These are phyloP conservation scores for Sebastes taczanowskii DNA, from an alignment of 2,797 vertebrate species.

Conservation along the genomic window DNA sequence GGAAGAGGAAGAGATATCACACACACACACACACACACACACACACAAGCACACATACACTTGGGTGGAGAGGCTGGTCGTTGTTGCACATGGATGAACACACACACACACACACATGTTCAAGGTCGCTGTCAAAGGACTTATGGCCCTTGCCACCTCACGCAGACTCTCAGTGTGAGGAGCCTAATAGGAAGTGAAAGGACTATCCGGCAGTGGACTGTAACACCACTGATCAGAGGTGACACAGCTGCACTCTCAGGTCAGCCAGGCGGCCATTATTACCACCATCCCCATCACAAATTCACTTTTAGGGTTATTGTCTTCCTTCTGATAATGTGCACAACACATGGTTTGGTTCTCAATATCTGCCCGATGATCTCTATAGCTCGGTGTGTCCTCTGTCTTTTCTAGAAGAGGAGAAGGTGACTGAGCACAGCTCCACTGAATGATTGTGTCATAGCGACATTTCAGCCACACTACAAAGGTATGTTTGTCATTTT, in stretches of 20 bases:
- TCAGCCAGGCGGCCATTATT: constrained; percentile 66
- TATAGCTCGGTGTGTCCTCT: constrained; percentile 24
- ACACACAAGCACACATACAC: constrained; percentile 28
- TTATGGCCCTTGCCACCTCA: constrained; percentile 67
- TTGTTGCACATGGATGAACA: constrained; percentile 25
- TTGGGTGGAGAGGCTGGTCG: constrained; percentile 4
- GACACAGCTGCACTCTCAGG: constrained; percentile 68
- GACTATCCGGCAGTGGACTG: constrained; percentile 68
- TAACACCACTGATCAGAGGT: constrained; percentile 79
- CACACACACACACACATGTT: constrained; percentile 37
- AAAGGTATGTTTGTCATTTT: neutral
- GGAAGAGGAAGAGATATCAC: constrained; percentile 54
- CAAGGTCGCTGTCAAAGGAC: constrained; percentile 79
- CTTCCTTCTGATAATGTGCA: constrained; percentile 39
- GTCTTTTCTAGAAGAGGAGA: neutral
- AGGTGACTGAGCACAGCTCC: neutral
- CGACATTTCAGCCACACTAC: neutral
- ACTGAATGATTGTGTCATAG: neutral
- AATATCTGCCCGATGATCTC: constrained; percentile 24
- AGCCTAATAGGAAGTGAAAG: constrained; percentile 79
- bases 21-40: constrained; percentile 44
- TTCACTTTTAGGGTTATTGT: constrained; percentile 70
- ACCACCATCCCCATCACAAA: constrained; percentile 58
- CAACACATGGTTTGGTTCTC: constrained; percentile 21
- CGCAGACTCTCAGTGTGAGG: constrained; percentile 60